Percentiles rank a stretch among this genome's conserved stretches.
These are phyloP conservation scores for Diploptera punctata DNA, from an alignment of 2,888 invertebrate genomes.

Conservation along the genomic window DNA sequence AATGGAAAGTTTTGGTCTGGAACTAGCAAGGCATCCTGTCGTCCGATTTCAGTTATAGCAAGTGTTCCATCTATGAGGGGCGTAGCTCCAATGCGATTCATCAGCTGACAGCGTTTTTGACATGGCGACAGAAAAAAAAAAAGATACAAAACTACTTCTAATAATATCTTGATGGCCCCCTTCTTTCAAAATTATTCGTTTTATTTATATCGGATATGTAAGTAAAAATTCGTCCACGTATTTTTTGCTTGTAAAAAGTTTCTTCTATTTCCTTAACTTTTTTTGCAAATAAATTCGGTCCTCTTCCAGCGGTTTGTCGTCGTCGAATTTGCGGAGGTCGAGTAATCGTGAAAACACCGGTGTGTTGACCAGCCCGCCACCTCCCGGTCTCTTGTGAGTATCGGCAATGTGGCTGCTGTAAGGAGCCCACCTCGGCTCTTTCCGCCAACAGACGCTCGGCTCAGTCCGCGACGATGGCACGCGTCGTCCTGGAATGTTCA, in stretches of 20 bases:
- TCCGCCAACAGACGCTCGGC: constrained; percentile 31
- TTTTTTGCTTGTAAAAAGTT: constrained; percentile 10
- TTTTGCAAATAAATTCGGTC: not conserved
- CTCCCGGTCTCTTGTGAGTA: constrained; percentile 15
- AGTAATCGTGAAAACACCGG: constrained; percentile 2
- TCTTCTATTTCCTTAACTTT: constrained; percentile 5
- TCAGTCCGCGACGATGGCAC: constrained; percentile 32
- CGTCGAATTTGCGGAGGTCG: constrained; percentile 11
- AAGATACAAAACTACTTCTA: constrained; percentile 11
- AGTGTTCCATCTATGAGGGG: not conserved
- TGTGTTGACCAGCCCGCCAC: constrained; percentile 17
- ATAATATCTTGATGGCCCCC: constrained; percentile 28
- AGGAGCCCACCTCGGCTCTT: constrained; percentile 14
- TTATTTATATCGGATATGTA: constrained; percentile 2
- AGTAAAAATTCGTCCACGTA: constrained; percentile 7
- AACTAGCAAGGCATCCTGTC: constrained; percentile 1
- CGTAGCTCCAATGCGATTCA: not conserved
- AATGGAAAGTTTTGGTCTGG: constrained; percentile 1
- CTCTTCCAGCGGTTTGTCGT: not conserved
- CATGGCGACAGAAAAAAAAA: constrained; percentile 5
- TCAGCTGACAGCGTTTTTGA: not conserved
- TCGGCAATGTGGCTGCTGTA: not conserved
- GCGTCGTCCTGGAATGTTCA: constrained; percentile 37
- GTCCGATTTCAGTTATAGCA: not conserved
- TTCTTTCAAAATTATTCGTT: constrained; percentile 21